These are phyloP conservation scores for Triplophysa bombifrons DNA, from an alignment of 2,797 vertebrate species.

Conservation along the genomic window DNA sequence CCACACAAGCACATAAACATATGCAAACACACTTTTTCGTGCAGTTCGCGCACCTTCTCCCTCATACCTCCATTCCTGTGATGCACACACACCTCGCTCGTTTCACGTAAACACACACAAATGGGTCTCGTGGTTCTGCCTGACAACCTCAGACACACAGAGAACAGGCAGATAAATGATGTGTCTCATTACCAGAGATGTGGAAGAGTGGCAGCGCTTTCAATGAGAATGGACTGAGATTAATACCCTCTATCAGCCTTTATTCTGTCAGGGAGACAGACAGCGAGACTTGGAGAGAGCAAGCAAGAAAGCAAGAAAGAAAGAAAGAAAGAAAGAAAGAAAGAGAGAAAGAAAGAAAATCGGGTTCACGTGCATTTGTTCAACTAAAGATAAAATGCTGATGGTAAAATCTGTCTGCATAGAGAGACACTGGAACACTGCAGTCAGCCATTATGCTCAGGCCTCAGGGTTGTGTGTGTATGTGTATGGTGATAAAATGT, in stretches of 20 bases:
- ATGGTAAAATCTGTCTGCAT: slow-evolving; percentile 31
- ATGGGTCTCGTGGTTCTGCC: slow-evolving; percentile 54
- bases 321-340: not conserved
- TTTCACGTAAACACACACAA: slow-evolving; percentile 60
- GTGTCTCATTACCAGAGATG: slow-evolving; percentile 40
- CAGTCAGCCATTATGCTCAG: slow-evolving; percentile 28
- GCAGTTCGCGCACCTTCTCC: slow-evolving; percentile 4
- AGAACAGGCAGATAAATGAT: slow-evolving; percentile 31
- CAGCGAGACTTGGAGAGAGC: slow-evolving; percentile 56
- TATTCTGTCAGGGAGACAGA: slow-evolving; percentile 37
- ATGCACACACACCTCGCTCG: slow-evolving; percentile 1
- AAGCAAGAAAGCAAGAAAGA: not conserved
- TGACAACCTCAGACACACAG: slow-evolving; percentile 66
- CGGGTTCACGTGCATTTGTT: slow-evolving; percentile 14
- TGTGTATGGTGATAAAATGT: slow-evolving; percentile 15
- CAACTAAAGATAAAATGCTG: slow-evolving; percentile 33
- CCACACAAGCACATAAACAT: slow-evolving; percentile 43
- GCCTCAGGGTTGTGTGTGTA: not conserved
- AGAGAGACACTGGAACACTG: slow-evolving; percentile 31
- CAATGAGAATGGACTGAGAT: slow-evolving; percentile 42
- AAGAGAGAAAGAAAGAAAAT: not conserved
- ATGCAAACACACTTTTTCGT: slow-evolving; percentile 43
- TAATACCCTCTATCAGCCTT: slow-evolving; percentile 41
- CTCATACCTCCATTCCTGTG: slow-evolving; percentile 5
- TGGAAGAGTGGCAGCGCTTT: slow-evolving; percentile 29